These are phyloP conservation scores for Drosophila melanogaster DNA, from an alignment of 1,140 invertebrate species.

Conservation along the genomic window DNA sequence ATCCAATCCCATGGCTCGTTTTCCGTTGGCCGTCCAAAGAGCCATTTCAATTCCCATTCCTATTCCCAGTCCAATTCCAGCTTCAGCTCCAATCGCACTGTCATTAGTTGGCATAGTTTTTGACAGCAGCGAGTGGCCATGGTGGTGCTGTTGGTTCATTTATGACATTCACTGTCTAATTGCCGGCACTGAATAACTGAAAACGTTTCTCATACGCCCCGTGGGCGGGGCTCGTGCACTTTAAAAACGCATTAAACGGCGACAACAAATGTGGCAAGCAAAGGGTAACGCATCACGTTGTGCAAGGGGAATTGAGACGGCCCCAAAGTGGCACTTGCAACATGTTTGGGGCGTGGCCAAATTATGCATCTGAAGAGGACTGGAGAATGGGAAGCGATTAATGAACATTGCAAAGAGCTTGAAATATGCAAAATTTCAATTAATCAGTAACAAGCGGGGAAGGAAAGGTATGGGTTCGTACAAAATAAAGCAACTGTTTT, in stretches of 20 bases:
- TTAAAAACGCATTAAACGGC: conserved; percentile 66
- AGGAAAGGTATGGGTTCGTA: neutral
- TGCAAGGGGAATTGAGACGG: neutral
- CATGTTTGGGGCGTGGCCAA: conserved; percentile 65
- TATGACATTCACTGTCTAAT: conserved; percentile 63
- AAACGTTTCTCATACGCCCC: conserved; percentile 47
- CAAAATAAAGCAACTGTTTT: too few species aligned
- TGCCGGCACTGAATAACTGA: conserved; percentile 44
- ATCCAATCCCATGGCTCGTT: conserved; percentile 6
- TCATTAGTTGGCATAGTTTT: conserved; percentile 52
- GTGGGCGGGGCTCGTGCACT: conserved; percentile 56
- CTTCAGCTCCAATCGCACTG: conserved; percentile 39
- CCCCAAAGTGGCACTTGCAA: conserved; percentile 76
- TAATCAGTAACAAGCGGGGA: conserved; percentile 32
- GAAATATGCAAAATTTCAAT: conserved; percentile 69
- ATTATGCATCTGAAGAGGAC: conserved; percentile 31
- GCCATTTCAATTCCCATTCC: conserved; percentile 19
- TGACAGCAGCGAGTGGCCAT: conserved; percentile 55
- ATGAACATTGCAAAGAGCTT: conserved; percentile 28
- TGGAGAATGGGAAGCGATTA: conserved; percentile 47
- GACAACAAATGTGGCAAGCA: conserved; percentile 46
- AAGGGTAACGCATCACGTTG: neutral
- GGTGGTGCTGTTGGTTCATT: conserved; percentile 47
- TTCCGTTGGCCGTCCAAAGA: neutral
- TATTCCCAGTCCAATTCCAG: conserved; percentile 21